Percentiles rank a stretch among this genome's conserved stretches.
Conservation (phyloP, 2,888 invertebrate species). For the Andrena minutula region DNA sequence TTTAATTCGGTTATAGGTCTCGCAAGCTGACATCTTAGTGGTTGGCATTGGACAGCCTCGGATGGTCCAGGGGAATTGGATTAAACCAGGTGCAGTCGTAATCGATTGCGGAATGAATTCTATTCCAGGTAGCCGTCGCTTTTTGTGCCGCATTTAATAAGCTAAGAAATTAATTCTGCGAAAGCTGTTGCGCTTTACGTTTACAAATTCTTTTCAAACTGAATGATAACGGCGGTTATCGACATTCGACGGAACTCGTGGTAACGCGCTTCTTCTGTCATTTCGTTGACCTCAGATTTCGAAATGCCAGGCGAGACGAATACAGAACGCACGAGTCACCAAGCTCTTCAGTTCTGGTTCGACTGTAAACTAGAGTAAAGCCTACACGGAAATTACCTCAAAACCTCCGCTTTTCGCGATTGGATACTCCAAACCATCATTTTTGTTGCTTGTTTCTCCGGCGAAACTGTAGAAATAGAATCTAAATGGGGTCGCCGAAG, state of each 20-base stretch:
- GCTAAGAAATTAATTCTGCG: too few species aligned
- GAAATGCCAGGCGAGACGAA: background rate
- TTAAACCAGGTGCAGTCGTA: conserved; percentile 98
- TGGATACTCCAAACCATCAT: too few species aligned
- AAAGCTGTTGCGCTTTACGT: background rate
- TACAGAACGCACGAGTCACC: background rate
- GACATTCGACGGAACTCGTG: conserved; percentile 1
- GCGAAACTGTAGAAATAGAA: too few species aligned
- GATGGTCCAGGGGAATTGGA: conserved; percentile 97
- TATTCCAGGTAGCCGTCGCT: conserved; percentile 89
- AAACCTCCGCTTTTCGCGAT: too few species aligned
- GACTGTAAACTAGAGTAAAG: too few species aligned
- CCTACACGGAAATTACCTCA: too few species aligned
- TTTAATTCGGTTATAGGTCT: conserved; percentile 85
- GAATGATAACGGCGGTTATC: background rate
- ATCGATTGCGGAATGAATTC: conserved; percentile 99
- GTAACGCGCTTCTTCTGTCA: background rate
- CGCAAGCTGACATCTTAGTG: conserved; percentile 97
- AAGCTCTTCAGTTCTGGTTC: background rate
- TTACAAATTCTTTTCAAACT: background rate
- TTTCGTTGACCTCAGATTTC: background rate
- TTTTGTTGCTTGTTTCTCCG: too few species aligned
- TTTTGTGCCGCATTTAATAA: too few species aligned
- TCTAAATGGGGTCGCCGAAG: too few species aligned
- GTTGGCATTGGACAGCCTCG: conserved; percentile 97